Percentiles rank a stretch among this genome's conserved stretches.
Evolutionary conservation across 2,113 vertebrate genomes (phyloP).

Genomic region (Xiphias gladius): DNA sequence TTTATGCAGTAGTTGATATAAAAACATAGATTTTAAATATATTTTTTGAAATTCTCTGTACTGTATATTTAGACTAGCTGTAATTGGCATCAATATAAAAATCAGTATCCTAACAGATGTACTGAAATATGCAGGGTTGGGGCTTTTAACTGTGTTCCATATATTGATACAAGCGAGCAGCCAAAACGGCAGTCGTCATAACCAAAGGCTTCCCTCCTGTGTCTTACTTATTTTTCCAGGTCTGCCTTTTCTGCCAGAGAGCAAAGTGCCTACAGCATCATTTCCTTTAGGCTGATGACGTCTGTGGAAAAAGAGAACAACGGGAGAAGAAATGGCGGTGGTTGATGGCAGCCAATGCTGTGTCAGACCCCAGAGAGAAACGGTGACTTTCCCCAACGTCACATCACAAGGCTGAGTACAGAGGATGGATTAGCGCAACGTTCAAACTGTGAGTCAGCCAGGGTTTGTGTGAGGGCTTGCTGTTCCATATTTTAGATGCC

Average conservation of each 20-base stretch:
- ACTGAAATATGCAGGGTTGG: neutral
- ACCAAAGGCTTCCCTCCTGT: constrained; percentile 47
- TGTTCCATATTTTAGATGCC: constrained; percentile 46
- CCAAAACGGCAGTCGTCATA: constrained; percentile 23
- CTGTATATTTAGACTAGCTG: neutral
- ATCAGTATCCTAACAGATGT: neutral
- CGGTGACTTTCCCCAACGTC: constrained; percentile 8
- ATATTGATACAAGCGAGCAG: constrained; percentile 21
- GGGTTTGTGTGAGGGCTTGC: constrained; percentile 20
- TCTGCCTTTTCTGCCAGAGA: constrained; percentile 65
- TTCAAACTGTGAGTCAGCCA: constrained; percentile 23
- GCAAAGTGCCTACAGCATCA: constrained; percentile 68
- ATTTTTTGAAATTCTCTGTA: neutral
- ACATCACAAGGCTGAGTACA: constrained; percentile 3
- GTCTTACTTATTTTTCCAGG: constrained; percentile 66
- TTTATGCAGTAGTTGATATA: neutral
- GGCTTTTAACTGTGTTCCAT: neutral
- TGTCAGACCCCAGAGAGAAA: constrained; percentile 63
- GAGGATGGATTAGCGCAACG: constrained; percentile 15
- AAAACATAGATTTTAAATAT: neutral
- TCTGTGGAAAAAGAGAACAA: constrained; percentile 71
- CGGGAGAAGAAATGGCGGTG: constrained; percentile 49
- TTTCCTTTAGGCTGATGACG: constrained; percentile 77
- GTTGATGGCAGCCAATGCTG: constrained; percentile 54
- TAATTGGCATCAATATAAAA: neutral